Percentiles rank a stretch among this genome's conserved stretches.
These are phyloP conservation scores for Sus cebifrons DNA, from an alignment of 2,797 vertebrate genomes.

Conservation along the genomic window DNA sequence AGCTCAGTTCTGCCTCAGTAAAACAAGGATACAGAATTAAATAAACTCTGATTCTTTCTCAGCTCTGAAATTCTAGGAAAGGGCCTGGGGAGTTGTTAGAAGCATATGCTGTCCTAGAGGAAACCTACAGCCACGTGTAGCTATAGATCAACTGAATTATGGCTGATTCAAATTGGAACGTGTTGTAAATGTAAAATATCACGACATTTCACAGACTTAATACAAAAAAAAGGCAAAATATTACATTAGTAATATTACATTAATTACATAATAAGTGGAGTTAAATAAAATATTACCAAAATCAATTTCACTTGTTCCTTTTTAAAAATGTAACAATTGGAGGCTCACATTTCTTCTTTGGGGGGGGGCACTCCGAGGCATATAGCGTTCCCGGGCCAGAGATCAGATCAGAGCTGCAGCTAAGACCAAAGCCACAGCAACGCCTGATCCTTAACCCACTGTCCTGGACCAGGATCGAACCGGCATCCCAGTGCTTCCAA, in stretches of 20 bases:
- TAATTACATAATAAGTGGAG: not conserved
- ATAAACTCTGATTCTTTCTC: slow-evolving; percentile 24
- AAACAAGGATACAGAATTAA: slow-evolving; percentile 17
- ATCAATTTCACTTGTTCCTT: not conserved
- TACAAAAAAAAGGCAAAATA: not conserved
- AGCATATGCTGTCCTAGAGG: not conserved
- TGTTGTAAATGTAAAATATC: slow-evolving; percentile 8
- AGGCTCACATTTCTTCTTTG: not conserved
- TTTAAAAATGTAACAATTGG: not conserved
- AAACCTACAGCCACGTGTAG: not conserved
- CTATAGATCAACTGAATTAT: not conserved
- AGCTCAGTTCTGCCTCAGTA: not conserved
- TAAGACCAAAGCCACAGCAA: too few species aligned
- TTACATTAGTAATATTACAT: slow-evolving; percentile 20
- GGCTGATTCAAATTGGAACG: not conserved
- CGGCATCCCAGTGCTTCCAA: too few species aligned
- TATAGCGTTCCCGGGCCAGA: too few species aligned
- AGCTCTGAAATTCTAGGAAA: slow-evolving; percentile 37
- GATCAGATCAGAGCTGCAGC: too few species aligned
- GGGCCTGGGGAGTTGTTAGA: not conserved
- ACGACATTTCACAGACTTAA: not conserved
- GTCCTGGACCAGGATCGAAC: too few species aligned
- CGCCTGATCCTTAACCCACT: too few species aligned
- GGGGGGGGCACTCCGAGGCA: too few species aligned
- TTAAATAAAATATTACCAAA: slow-evolving; percentile 56